Evolutionary conservation across 2,888 invertebrate genomes (phyloP), one percentile per base, ranked within the genome.

Genomic region (Pantelozetes paolii): DNA sequence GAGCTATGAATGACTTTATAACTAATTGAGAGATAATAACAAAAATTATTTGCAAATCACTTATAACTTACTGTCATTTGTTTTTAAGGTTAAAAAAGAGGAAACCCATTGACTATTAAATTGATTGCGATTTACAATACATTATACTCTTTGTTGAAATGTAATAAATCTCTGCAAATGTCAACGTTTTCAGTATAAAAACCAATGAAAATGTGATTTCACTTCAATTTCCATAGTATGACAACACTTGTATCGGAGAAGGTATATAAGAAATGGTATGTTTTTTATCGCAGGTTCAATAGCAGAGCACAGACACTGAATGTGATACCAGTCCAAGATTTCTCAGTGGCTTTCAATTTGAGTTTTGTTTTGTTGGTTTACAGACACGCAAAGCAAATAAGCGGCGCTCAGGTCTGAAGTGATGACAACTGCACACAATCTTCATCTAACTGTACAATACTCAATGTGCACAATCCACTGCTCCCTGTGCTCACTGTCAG

Each of bases 311-410:
- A 36, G 36, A 36, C 36, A 36, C 36, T 36, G 36, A 36, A 36
- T 36, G 36, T 36, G 36, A 36, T 36, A 36, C 36, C 36, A 36
- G 36, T n/a, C n/a, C 13, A 45, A 50, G 50, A 50, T 50, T 20
- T 20, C 18, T 54, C 54, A 54, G 59, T 59, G 30, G 59, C 9
- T 30, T 59, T 59, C 30, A 30, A 30, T 26, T 23, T 57, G 57
- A 26, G 50, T 36, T 36, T 36, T 36, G 9, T 36, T 45, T 45
- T 45, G 15, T 36, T 45, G 50, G 50, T 15, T 50, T n/a, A 20
- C 20, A 23, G 2, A 59, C 59, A 59, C 59, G 59, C 59, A 59
- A 59, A 28, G 59, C 59, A 59, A 59, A 59, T 59, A 59, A 59
- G 28, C 59, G 59, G 2, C 32, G 59, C 64, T 64, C 64, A 64